A percentile compares a stretch with the other conserved stretches of the same genome.
These are phyloP conservation scores for Leontocebus nigricollis DNA, from an alignment of 2,797 vertebrate genomes.

Conservation along the genomic window DNA sequence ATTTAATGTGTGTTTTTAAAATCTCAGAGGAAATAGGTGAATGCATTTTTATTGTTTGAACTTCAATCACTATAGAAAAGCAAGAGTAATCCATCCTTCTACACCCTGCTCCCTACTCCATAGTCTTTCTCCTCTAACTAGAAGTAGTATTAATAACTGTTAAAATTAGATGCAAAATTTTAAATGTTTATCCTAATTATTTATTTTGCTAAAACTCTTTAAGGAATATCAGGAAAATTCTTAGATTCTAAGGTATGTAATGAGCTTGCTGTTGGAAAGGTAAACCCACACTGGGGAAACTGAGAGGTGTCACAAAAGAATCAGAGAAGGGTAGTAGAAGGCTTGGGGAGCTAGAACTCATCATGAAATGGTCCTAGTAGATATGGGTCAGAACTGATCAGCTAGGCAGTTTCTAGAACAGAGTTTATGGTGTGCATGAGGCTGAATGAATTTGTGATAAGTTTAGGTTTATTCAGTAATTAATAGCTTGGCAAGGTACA, in stretches of 20 bases:
- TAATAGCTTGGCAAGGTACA: background rate
- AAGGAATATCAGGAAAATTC: background rate
- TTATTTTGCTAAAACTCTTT: background rate
- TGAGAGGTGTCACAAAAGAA: background rate
- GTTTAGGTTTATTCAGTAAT: background rate
- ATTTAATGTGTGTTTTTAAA: conserved; percentile 26
- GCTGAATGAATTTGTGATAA: background rate
- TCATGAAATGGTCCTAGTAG: background rate
- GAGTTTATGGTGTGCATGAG: background rate
- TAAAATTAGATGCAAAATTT: background rate
- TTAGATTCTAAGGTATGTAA: background rate
- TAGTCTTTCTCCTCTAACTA: background rate
- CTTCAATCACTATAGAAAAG: background rate
- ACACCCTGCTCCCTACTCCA: accelerated
- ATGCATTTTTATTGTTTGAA: background rate
- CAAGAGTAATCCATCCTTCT: background rate
- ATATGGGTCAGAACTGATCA: background rate
- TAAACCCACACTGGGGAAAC: background rate
- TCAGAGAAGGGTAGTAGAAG: background rate
- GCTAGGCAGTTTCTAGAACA: background rate
- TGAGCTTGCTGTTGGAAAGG: background rate
- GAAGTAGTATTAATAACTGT: background rate
- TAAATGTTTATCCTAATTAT: background rate
- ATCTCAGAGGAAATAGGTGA: background rate
- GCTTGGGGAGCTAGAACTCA: background rate